Evolutionary conservation across 2,797 vertebrate species (phyloP).

Genomic region (Channa striata): DNA sequence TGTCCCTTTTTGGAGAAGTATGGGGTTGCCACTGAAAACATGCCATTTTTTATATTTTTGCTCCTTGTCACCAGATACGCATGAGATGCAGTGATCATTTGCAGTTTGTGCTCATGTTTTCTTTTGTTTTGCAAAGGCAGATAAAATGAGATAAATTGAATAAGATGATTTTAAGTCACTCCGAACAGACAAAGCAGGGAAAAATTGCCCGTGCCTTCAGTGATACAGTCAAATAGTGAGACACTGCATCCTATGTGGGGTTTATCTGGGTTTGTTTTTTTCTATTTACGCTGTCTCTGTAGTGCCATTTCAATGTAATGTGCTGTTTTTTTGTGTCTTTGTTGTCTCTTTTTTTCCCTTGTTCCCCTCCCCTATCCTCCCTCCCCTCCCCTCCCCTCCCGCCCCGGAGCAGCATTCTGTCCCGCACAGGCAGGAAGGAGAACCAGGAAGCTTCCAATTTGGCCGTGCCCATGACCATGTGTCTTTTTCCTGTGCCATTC

Average conservation of each 20-base stretch:
- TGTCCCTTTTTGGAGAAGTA: conserved; percentile 90
- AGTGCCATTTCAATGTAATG: conserved; percentile 99
- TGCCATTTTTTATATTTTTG: conserved; percentile 99
- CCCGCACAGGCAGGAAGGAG: conserved; percentile 99
- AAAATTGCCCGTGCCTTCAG: conserved; percentile 82
- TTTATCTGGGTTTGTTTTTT: conserved; percentile 99
- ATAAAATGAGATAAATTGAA: conserved; percentile 72
- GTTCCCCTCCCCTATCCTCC: conserved; percentile 84
- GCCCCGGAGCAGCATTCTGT: conserved; percentile 99
- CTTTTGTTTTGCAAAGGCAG: conserved; percentile 70
- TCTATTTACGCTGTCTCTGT: conserved; percentile 99
- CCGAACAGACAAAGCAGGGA: conserved; percentile 81
- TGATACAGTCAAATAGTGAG: conserved; percentile 81
- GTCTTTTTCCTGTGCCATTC: conserved; percentile 99
- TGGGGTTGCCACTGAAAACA: conserved; percentile 99
- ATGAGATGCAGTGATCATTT: conserved; percentile 99
- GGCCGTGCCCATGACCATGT: conserved; percentile 99
- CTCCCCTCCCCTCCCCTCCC: conserved; percentile 94
- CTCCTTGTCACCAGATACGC: conserved; percentile 99
- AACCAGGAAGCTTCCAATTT: conserved; percentile 99
- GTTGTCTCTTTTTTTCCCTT: conserved; percentile 99
- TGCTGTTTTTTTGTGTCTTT: conserved; percentile 99
- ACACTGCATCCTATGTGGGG: conserved; percentile 99
- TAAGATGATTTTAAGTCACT: conserved; percentile 66
- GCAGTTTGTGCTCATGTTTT: conserved; percentile 85